These are phyloP conservation scores for Epizoanthus stellaris DNA, from an alignment of 92 coral and sea anemone species.

Conservation along the genomic window DNA sequence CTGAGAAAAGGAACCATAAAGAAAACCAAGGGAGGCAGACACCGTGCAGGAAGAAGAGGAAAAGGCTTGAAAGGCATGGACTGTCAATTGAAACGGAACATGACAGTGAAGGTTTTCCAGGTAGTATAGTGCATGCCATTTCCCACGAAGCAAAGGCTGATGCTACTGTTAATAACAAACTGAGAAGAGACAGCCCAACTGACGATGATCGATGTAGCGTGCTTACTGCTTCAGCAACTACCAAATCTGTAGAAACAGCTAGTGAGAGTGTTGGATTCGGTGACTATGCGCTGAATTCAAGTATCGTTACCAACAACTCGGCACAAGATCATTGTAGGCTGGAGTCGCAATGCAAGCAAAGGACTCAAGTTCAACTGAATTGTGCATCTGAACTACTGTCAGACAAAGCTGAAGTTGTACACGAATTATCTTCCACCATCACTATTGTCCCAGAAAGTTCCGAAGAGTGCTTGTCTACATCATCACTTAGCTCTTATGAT, in stretches of 20 bases:
- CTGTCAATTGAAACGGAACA: neutral
- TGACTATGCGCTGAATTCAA: neutral
- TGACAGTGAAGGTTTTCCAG: neutral
- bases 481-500: neutral
- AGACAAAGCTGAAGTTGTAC: neutral
- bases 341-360: neutral
- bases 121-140: neutral
- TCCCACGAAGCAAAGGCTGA: neutral
- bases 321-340: neutral
- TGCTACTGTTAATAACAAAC: neutral
- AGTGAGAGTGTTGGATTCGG: neutral
- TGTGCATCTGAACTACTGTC: neutral
- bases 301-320: neutral
- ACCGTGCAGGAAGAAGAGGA: slow-evolving; percentile 1
- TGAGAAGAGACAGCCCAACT: neutral
- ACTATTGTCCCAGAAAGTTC: slow-evolving; percentile 22
- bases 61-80: neutral
- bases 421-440: slow-evolving; percentile 4
- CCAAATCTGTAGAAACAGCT: neutral
- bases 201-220: too few relatives aligned
- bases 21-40: neutral
- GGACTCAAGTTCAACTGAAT: neutral
- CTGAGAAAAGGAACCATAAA: neutral
- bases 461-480: slow-evolving; percentile 6
- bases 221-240: too few relatives aligned